A percentile compares a stretch with the other conserved stretches of the same genome.
phyloP scores from a whole-genome alignment of 2,797 vertebrate species.

The Sebastiscus albofasciatus region DNA sequence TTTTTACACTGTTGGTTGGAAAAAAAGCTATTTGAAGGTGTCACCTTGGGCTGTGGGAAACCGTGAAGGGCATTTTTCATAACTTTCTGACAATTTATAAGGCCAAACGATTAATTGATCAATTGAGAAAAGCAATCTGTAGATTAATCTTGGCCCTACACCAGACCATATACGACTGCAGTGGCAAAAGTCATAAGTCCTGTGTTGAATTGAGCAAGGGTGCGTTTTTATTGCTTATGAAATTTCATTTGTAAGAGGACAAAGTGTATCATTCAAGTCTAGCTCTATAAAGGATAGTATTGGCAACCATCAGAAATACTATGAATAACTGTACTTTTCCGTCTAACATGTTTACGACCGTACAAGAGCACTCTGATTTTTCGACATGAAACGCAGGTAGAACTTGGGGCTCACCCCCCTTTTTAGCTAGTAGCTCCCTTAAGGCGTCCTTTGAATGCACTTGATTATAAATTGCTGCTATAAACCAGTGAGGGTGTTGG shows the following conservation, averaged over 20 bases:
- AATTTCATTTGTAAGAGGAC: not conserved
- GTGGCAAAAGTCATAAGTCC: not conserved
- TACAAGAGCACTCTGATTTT: not conserved
- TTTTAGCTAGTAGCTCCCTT: slow-evolving; percentile 6
- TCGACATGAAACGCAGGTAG: not conserved
- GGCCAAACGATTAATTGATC: not conserved
- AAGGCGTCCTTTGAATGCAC: slow-evolving; percentile 22
- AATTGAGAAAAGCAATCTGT: not conserved
- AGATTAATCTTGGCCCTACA: no score
- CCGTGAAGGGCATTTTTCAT: not conserved
- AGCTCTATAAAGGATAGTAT: not conserved
- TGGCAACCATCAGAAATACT: not conserved
- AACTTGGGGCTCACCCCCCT: not conserved
- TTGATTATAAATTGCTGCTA: slow-evolving; percentile 33
- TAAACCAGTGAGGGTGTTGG: slow-evolving; percentile 7
- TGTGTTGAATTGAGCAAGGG: not conserved
- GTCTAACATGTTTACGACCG: not conserved
- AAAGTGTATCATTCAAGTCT: not conserved
- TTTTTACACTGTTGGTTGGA: not conserved
- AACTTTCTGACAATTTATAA: no score
- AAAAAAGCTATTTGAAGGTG: not conserved
- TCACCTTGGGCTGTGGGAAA: not conserved
- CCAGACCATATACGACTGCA: no score
- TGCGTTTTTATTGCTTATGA: not conserved
- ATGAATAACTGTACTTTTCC: not conserved